Base-by-base conservation (phyloP, 2,888 invertebrate species). In the Tridacna gigas region DNA sequence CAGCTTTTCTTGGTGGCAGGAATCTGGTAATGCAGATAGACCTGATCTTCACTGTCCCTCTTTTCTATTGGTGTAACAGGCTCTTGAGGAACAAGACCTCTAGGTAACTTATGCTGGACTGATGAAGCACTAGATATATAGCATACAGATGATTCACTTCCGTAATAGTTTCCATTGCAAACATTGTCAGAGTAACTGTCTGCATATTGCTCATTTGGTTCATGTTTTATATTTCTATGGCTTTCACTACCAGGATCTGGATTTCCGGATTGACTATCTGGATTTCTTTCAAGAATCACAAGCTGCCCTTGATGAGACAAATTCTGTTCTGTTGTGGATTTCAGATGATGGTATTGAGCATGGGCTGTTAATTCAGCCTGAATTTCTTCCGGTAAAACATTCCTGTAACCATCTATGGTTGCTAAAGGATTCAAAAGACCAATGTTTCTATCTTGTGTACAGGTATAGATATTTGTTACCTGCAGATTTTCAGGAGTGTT, bases 61-160 rank as follows among this genome's bases (percentile, higher is more conserved):
- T 56, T 15, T 56, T 56, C 20, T 9, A 56, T 20, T 20, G 56
- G 9, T 56, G 15, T 56, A 56, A 56, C 9, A 56, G 56, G 11
- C 56, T 67, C 71, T 51, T 81, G 77, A 45, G 56, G 60, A 25
- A 77, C 26, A 28, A 74, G 77, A 47, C 28, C 45, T 74, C 37
- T 13, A 18, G 71, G 22, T 48, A 48, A 25, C n/a, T 48, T 4
- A 25, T 47, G 51, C 3, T 25, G 61, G 60, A n/a, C 37, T 63
- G 45, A 9, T 37, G 69, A 28, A 15, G 28, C 37, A 56, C 69
- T 28, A 28, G 69, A 47, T 13, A 80, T 18, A 11, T 20, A 48
- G 47, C 69, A 76, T n/a, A 45, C 15, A 51, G 81, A 77, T 12
- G 75, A 63, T n/a, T 82, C 82, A 71, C 69, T 71, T 1, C 61